Percentiles rank a stretch among this genome's conserved stretches.
Conservation (phyloP, 1,140 invertebrate species). For the Steinernema feltiae region DNA sequence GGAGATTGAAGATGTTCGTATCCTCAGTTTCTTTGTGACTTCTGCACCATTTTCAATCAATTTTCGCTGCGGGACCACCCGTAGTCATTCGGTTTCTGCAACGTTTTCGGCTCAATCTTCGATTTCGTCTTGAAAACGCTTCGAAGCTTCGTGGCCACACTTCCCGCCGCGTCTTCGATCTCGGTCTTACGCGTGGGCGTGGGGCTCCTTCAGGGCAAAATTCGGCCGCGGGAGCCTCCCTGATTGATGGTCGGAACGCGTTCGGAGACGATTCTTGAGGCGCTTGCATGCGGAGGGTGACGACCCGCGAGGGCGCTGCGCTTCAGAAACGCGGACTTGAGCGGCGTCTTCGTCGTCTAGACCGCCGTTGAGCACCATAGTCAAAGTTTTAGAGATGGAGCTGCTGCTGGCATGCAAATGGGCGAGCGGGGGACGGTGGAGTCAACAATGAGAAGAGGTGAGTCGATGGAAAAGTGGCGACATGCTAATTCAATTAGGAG, state of each 20-base stretch:
- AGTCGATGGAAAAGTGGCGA: no score
- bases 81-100: not conserved
- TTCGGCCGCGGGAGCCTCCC: no score
- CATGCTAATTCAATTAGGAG: not conserved
- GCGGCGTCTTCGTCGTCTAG: not conserved
- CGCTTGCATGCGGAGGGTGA: not conserved
- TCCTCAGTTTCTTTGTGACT: no score
- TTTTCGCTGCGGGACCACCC: no score
- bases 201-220: not conserved
- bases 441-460: not conserved
- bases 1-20: no score
- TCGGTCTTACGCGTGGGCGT: not conserved
- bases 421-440: not conserved
- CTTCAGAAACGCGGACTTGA: not conserved
- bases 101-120: not conserved
- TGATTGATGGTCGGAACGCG: no score
- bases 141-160: not conserved
- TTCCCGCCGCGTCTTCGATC: not conserved
- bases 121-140: not conserved
- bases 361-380: no score
- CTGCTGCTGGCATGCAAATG: no score
- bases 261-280: slow-evolving; percentile 49
- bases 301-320: not conserved
- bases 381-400: no score
- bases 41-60: no score